Conservation (phyloP, 2,797 vertebrate genomes). For the Onychomys arenicola region DNA sequence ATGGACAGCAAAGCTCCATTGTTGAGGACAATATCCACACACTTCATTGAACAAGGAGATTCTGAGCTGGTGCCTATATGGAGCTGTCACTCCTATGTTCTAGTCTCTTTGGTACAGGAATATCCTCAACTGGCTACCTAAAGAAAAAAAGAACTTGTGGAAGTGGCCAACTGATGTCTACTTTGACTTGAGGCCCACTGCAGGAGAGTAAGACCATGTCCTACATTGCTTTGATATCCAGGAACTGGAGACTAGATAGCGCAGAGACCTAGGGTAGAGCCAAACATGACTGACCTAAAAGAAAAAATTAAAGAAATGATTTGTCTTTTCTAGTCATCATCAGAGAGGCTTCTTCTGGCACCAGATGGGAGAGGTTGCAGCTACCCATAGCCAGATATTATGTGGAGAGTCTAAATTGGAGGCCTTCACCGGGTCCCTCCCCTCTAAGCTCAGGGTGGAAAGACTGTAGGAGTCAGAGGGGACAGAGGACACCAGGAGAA, state of each 20-base stretch:
- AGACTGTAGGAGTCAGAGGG: too few relatives aligned
- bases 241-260: too few relatives aligned
- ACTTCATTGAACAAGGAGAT: neutral
- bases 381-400: neutral
- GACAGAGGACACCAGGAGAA: neutral
- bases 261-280: neutral
- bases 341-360: neutral
- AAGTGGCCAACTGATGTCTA: neutral
- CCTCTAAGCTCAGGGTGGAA: neutral
- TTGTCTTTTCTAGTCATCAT: neutral
- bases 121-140: neutral
- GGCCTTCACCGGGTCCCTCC: neutral
- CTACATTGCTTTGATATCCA: neutral
- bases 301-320: neutral
- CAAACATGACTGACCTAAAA: neutral
- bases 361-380: neutral
- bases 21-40: neutral
- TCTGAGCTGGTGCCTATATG: neutral
- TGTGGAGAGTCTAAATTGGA: neutral
- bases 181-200: neutral
- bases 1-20: neutral
- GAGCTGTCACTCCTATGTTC: too few relatives aligned
- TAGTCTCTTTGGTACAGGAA: neutral
- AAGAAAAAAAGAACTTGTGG: neutral
- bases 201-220: neutral